Evolutionary conservation across 2,888 invertebrate genomes (phyloP), one percentile per base, ranked within the genome.

Genomic region (Hyalella azteca): DNA sequence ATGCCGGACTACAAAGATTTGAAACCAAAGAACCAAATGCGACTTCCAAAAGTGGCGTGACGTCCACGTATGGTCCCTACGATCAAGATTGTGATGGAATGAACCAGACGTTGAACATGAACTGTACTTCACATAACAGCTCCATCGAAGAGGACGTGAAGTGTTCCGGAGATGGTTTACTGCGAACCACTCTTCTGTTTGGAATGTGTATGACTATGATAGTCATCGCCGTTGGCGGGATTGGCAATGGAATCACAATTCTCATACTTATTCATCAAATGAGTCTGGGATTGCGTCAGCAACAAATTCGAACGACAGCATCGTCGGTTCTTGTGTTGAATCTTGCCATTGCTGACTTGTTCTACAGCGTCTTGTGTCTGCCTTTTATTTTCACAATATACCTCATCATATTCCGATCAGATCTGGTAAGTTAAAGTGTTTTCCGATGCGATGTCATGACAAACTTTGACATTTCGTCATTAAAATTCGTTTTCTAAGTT

Each of bases 311-410:
- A 26, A 66, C 29, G 29, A 77, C 49, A 45, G 29, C 80, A 9
- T 75, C 75, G 79, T 81, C 81, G n/a, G 81, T 84, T 0, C 78
- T 84, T 45, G 81, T 84, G 76, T 77, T 82, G 19, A 84, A 84
- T 78, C 78, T 84, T 26, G 80, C 81, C 13, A 22, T 84, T 29
- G 84, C 84, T 9, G 84, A 84, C 76, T 73, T 84, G 39, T 77
- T 77, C 48, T 84, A 84, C 81, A 76, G 78, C 26, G 73, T 78
- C 40, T 60, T 84, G 76, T 82, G 79, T 40, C 78, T 84, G 3
- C 84, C 84, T 45, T 80, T 84, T 78, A 79, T 82, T 66, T 84
- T 81, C 73, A n/a, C n/a, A n/a, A 81, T 78, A 2, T 84, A 84
- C 78, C 78, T 59, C 73, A 60, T 54, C 1, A 54, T 81, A 39